A percentile compares a stretch with the other conserved stretches of the same genome.
These are phyloP conservation scores for Caenorhabditis sinica DNA, from an alignment of 2,888 invertebrate genomes.

Conservation along the genomic window DNA sequence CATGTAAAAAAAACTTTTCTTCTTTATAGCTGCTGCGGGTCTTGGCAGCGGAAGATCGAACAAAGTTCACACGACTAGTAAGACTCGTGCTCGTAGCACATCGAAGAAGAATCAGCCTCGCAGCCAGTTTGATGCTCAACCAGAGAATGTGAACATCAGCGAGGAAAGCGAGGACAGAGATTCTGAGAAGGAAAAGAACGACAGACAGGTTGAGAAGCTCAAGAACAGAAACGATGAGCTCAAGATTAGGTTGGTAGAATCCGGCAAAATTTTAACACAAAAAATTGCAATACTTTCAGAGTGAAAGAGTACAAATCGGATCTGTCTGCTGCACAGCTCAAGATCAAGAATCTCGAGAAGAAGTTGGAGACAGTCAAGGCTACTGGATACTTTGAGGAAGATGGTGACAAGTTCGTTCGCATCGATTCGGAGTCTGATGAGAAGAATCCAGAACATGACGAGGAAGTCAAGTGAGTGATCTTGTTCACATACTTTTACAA, in stretches of 20 bases:
- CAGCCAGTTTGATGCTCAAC: conserved; percentile 75
- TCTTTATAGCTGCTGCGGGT: conserved; percentile 69
- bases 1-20: background rate
- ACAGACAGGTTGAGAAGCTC: conserved; percentile 58
- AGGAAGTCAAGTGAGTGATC: conserved; percentile 70
- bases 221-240: conserved; percentile 62
- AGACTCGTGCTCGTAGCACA: conserved; percentile 63
- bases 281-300: conserved; percentile 43
- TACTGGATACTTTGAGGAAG: conserved; percentile 55
- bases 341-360: conserved; percentile 53
- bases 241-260: conserved; percentile 56
- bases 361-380: conserved; percentile 55
- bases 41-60: conserved; percentile 54
- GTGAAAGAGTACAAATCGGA: conserved; percentile 60
- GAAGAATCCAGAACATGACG: conserved; percentile 68
- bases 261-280: background rate
- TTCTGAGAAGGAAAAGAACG: conserved; percentile 56
- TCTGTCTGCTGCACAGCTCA: conserved; percentile 44
- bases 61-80: conserved; percentile 46
- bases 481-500: background rate
- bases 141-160: conserved; percentile 72
- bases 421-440: conserved; percentile 57
- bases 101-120: conserved; percentile 66
- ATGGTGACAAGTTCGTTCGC: conserved; percentile 52
- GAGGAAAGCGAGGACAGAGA: conserved; percentile 70